These are phyloP conservation scores for Phataginus tricuspis DNA, from an alignment of 2,797 vertebrate genomes.

Conservation along the genomic window DNA sequence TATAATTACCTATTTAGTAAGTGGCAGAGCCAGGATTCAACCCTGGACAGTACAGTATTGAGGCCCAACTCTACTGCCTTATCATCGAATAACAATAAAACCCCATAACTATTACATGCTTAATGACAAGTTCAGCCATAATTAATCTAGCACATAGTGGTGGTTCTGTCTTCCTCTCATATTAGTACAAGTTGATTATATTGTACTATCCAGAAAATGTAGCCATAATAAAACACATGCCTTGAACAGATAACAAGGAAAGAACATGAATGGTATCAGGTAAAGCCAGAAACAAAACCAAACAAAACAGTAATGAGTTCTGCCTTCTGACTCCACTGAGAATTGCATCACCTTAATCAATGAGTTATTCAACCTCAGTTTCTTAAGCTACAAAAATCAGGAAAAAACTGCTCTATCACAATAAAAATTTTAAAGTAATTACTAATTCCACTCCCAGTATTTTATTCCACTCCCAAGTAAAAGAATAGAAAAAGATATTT, in stretches of 20 bases:
- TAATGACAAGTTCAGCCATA: constrained; percentile 15
- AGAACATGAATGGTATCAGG: neutral
- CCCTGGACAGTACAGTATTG: neutral
- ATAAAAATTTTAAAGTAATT: neutral
- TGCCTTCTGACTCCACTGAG: neutral
- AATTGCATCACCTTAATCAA: neutral
- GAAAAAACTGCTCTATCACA: neutral
- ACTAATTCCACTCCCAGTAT: neutral
- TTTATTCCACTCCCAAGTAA: neutral
- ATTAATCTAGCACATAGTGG: neutral
- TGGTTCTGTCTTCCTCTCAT: neutral
- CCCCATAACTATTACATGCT: neutral
- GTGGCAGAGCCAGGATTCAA: neutral
- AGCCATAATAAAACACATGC: neutral
- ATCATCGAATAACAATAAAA: constrained; percentile 1
- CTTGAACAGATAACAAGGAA: neutral
- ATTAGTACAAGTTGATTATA: neutral
- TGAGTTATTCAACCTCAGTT: neutral
- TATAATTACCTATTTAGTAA: neutral
- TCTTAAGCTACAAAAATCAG: neutral
- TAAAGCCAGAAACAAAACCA: neutral
- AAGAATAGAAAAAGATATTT: neutral
- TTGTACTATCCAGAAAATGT: neutral
- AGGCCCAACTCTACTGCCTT: neutral
- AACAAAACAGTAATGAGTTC: neutral